Base-by-base conservation (phyloP, 2,113 vertebrate genomes). In the Eulemur rufifrons region DNA sequence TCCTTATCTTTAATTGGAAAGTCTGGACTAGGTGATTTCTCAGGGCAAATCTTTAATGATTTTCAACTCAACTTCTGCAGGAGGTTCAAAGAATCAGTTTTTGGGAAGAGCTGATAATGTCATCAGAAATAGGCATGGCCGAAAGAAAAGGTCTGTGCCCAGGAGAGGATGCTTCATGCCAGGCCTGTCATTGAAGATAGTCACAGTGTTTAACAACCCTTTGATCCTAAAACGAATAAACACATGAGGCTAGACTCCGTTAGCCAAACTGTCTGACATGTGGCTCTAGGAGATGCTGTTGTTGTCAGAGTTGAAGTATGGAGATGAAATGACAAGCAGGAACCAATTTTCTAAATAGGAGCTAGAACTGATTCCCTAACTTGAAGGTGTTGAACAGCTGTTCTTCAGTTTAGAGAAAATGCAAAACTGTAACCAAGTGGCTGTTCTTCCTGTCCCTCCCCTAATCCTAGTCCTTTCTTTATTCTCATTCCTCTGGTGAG, bases 351-450 rank as follows among this genome's bases (percentile, higher is more conserved):
- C 52, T 50, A 13, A n/a, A 8, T 29, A 56, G 59, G n/a, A 47
- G 37, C 74, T 73, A 14, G 0, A 2, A 14, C 1, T 3, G 20
- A 34, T 21, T 21, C 20, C 32, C 27, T n/a, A 32, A 2, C 8
- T 29, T 20, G 59, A 68, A 77, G 23, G 6, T 52, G 27, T 42
- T 45, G 27, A 34, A n/a, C 23, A 59, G 54, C 71, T 56, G 6
- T 47, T 86, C 52, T 69, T 85, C 11, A 84, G n/a, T 42, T 50
- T 8, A 59, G 39, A 78, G 83, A 69, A 63, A 74, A 45, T n/a
- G 29, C 34, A 84, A n/a, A 80, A 27, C 14, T 42, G 2, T 71
- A 25, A 25, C 47, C 34, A n/a, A 42, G 29, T 29, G 13, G 8
- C 20, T 6, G 1, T 54, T 54, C 45, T 63, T 21, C 25, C 47